A percentile compares a stretch with the other conserved stretches of the same genome.
Evolutionary conservation across 2,888 invertebrate species (phyloP).

Genomic region (Conops quadrifasciatus): DNA sequence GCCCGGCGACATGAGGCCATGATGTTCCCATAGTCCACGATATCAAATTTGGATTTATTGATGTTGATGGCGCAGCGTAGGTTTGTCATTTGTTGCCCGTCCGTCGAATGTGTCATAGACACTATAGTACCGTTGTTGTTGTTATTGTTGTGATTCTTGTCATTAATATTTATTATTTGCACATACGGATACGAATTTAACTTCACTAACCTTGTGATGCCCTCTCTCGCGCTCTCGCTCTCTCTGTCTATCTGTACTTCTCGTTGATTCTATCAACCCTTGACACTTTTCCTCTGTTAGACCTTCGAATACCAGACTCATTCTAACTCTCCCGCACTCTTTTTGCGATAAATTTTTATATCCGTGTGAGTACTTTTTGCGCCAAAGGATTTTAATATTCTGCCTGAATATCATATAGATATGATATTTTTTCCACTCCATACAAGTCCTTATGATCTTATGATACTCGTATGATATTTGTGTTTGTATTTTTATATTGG

Average conservation of each 20-base stretch:
- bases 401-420: constrained; percentile 25
- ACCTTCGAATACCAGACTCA: not conserved
- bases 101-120: constrained; percentile 38
- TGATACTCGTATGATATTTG: constrained; percentile 1
- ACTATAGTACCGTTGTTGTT: constrained; percentile 19
- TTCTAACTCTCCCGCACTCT: not conserved
- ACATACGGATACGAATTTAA: constrained; percentile 21
- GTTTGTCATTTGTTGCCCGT: constrained; percentile 33
- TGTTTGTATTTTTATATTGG: constrained; percentile 26
- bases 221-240: not conserved
- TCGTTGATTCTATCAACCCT: not conserved
- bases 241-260: not conserved
- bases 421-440: not conserved
- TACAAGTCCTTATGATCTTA: not conserved
- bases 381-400: constrained; percentile 41
- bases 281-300: not conserved
- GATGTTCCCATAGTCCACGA: constrained; percentile 20
- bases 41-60: constrained; percentile 33
- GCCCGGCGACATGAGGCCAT: not conserved
- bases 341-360: not conserved
- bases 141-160: constrained; percentile 20
- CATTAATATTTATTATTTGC: constrained; percentile 46
- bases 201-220: not conserved
- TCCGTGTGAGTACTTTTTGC: constrained; percentile 12
- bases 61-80: constrained; percentile 27